Evolutionary conservation across 2,113 vertebrate genomes (phyloP).

Genomic region (Neogale vison): DNA sequence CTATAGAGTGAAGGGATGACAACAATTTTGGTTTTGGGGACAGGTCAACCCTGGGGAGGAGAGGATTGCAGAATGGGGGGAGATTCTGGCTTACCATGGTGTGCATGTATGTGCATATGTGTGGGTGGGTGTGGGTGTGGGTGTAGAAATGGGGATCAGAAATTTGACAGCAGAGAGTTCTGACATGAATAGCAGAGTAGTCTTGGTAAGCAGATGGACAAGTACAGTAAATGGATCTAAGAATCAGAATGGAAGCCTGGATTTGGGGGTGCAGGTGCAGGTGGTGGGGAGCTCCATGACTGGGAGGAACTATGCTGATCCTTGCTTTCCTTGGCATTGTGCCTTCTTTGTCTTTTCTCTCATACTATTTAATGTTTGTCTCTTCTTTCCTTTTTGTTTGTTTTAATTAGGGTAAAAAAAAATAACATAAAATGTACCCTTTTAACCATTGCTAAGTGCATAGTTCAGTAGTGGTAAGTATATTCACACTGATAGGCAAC

Average conservation of each 20-base stretch:
- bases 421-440: background rate
- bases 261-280: too few relatives aligned
- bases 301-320: background rate
- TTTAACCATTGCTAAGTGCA: background rate
- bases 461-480: background rate
- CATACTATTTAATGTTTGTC: background rate
- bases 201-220: background rate
- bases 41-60: background rate
- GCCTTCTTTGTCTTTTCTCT: background rate
- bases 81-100: background rate
- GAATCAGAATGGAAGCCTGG: background rate
- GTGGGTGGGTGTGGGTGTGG: background rate
- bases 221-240: background rate
- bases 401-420: background rate
- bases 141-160: background rate
- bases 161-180: background rate
- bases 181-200: background rate
- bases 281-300: background rate
- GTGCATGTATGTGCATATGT: background rate
- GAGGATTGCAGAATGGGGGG: background rate
- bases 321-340: background rate
- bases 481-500: background rate
- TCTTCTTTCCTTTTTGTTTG: conserved; percentile 17
- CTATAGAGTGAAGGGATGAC: background rate
- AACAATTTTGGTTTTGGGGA: background rate